Base-by-base conservation (phyloP, 1,140 invertebrate species). In the Conus ventricosus region DNA sequence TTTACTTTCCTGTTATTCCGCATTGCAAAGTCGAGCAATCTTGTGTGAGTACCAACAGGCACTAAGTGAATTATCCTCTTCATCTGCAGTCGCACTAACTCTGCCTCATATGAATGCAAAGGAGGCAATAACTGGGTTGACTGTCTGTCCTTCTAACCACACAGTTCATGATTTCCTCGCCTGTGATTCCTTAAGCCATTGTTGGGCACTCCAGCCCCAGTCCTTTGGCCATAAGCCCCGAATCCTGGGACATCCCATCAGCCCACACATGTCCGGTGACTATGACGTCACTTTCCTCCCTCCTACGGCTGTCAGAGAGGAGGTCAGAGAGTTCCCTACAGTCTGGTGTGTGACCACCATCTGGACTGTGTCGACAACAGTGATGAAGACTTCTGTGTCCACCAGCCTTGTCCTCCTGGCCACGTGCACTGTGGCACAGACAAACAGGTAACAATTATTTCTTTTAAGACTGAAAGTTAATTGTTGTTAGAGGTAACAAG, bases 301-400 rank as follows among this genome's bases (percentile, higher is more conserved):
- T 80, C 78, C 78, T 80, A 51, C 78, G 27, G 27, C 23, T 80
- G 78, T 80, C 27, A n/a, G 10, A 51, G 8, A 51, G 78, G 78
- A 6, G 51, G 51, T 2, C 78, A 80, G 78, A 39, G 78, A 39
- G 78, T 80, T 39, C 78, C 78, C 27, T 80, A 80, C 78, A 80
- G 8, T 20, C 15, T 27, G 78, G 78, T 80, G n/a, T 80, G 78
- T 80, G 78, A 80, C 78, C 78, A 80, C 20, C 78, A 15, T 51
- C 8, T 0, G 27, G 78, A 80, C 78, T 80, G 78, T 80, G 15
- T 53, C 5, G 78, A 80, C 78, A 53, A n/a, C 27, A 80, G 78
- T 80, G n/a, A 80, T 53, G 78, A 80, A 53, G 78, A 80, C 13
- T 80, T 80, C 27, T 80, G 78, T 80, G 51, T 53, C 13, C 78